These are phyloP conservation scores for Oryzias woworae DNA, from an alignment of 2,113 vertebrate genomes.

Conservation along the genomic window DNA sequence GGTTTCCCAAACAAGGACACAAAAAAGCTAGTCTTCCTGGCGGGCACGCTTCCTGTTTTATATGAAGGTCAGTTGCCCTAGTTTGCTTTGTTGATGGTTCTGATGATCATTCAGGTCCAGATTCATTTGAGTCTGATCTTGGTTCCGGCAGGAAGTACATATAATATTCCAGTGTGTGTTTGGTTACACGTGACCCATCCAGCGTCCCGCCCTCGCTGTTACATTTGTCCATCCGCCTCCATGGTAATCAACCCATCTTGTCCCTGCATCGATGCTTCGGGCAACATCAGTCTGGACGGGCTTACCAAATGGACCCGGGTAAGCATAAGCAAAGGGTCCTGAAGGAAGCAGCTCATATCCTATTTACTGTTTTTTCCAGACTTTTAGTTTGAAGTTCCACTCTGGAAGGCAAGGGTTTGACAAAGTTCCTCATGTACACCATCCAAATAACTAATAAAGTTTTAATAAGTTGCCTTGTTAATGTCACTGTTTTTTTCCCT, in stretches of 20 bases:
- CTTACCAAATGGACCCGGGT: slow-evolving; percentile 73
- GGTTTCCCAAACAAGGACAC: slow-evolving; percentile 71
- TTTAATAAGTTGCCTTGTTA: neutral
- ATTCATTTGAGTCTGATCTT: neutral
- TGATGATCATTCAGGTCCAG: neutral
- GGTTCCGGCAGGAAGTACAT: slow-evolving; percentile 53
- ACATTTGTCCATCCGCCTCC: slow-evolving; percentile 64
- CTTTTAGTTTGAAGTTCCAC: too few relatives aligned
- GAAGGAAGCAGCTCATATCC: too few relatives aligned
- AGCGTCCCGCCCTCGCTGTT: slow-evolving; percentile 68
- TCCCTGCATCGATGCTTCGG: slow-evolving; percentile 62
- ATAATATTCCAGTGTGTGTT: slow-evolving; percentile 77
- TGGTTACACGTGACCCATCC: slow-evolving; percentile 80
- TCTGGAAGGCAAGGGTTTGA: neutral
- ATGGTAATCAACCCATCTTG: slow-evolving; percentile 74
- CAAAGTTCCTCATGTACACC: neutral
- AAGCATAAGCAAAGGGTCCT: slow-evolving; percentile 2
- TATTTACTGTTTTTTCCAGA: too few relatives aligned
- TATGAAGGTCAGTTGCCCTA: slow-evolving; percentile 60
- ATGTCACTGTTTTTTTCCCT: neutral
- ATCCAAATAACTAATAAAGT: neutral
- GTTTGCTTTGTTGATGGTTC: neutral
- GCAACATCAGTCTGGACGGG: slow-evolving; percentile 55
- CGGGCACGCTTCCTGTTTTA: slow-evolving; percentile 71
- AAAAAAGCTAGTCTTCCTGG: slow-evolving; percentile 70